A percentile compares a stretch with the other conserved stretches of the same genome.
These are phyloP conservation scores for Schizothorax lantsangensis DNA, from an alignment of 2,797 vertebrate genomes.

Conservation along the genomic window DNA sequence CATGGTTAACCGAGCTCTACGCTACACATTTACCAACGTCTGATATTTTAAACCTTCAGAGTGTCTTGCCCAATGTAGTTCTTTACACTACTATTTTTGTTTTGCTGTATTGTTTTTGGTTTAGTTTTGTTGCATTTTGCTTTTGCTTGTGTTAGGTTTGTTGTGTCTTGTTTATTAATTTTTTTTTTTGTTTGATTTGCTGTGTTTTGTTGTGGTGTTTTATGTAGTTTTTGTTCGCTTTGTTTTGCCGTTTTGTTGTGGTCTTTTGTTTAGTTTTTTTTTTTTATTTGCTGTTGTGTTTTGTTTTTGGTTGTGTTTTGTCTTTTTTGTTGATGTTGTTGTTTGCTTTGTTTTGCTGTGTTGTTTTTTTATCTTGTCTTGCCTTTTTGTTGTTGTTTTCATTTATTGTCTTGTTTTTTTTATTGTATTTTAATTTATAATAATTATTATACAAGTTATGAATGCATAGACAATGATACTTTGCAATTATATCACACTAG, in stretches of 20 bases:
- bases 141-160: not conserved
- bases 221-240: not conserved
- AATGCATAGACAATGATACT: not conserved
- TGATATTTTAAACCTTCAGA: not conserved
- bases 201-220: not conserved
- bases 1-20: conserved; percentile 8
- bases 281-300: not conserved
- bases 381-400: not conserved
- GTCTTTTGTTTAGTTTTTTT: not conserved
- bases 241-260: not conserved
- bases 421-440: too few relatives aligned
- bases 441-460: not conserved
- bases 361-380: not conserved
- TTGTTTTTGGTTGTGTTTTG: not conserved
- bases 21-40: conserved; percentile 6
- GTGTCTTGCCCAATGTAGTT: not conserved
- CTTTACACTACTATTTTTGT: not conserved
- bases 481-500: not conserved
- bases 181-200: not conserved
- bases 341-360: not conserved
- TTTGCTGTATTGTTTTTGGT: not conserved
- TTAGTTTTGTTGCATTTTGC: not conserved
- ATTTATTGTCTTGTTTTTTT: not conserved
- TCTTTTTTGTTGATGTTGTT: not conserved
- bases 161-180: not conserved